Base-by-base conservation (phyloP, 2,888 invertebrate species). In the Acanthosepion pharaonis region DNA sequence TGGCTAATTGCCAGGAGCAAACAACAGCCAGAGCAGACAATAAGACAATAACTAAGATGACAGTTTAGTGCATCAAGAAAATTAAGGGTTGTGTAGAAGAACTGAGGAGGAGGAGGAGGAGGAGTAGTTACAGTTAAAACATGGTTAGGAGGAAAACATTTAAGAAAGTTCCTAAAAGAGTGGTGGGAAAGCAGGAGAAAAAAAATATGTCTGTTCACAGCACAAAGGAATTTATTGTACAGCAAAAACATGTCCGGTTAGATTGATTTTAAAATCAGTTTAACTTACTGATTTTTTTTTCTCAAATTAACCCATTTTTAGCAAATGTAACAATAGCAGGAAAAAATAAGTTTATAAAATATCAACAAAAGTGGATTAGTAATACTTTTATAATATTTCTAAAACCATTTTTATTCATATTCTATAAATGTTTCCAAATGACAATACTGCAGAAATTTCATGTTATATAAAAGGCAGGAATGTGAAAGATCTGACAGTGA, bases 161-260 rank as follows among this genome's bases (percentile, higher is more conserved):
- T 23, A 59, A 59, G 59, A 59, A 23, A 78, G 78, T 78, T 78
- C 18, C 78, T 78, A 78, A 78, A 78, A 6, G n/a, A n/a, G 78
- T n/a, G n/a, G 78, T 78, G 78, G 78, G 78, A n/a, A n/a, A 78
- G n/a, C 78, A 78, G 78, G n/a, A 78, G n/a, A 78, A 15, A 78
- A 18, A n/a, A 33, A 33, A 33, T 1, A 78, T 0, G n/a, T 78
- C 33, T 78, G n/a, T 78, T 78, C 78, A 78, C 78, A 78, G 78
- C 78, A 78, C 9, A 33, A 8, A n/a, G 78, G 78, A 78, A 23
- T 23, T 59, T 59, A 59, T 59, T 23, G 20, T 23, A 78, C 78
- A 11, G 78, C 78, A 78, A 33, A 8, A 59, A 59, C 1, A 59
- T 51, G 9, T 51, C 8, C 8, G 59, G 23, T 23, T 20, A 59